A percentile compares a stretch with the other conserved stretches of the same genome.
These are phyloP conservation scores for Gulo gulo DNA, from an alignment of 2,113 vertebrate genomes.

Conservation along the genomic window DNA sequence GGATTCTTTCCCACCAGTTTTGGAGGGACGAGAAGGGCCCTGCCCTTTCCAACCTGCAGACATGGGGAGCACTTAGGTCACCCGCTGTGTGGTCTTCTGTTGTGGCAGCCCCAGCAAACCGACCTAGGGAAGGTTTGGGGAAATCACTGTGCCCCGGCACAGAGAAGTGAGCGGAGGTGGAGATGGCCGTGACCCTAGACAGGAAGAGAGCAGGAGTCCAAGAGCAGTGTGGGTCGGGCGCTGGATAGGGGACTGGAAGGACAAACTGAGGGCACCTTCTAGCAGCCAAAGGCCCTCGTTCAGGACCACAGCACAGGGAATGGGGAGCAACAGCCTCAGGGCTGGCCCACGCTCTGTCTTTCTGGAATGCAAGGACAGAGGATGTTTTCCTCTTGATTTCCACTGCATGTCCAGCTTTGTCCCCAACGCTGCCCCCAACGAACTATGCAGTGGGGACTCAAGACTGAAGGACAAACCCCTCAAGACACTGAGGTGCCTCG, in stretches of 20 bases:
- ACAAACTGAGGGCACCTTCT: too few species aligned
- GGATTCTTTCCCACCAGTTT: not conserved
- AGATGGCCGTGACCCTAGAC: not conserved
- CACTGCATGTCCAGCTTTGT: not conserved
- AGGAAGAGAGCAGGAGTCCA: not conserved
- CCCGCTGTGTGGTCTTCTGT: too few species aligned
- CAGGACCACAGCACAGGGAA: not conserved
- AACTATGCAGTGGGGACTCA: not conserved
- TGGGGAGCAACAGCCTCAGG: accelerated
- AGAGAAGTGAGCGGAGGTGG: not conserved
- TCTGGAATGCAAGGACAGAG: not conserved
- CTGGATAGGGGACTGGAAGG: not conserved
- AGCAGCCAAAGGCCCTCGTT: not conserved
- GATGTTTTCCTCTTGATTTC: not conserved
- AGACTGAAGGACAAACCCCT: not conserved
- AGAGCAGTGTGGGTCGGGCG: not conserved
- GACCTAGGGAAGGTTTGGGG: not conserved
- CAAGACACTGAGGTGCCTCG: not conserved
- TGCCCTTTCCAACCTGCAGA: not conserved
- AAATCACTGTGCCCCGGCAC: accelerated
- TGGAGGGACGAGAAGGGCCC: not conserved
- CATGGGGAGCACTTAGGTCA: too few species aligned
- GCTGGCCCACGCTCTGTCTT: accelerated
- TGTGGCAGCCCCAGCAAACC: not conserved
- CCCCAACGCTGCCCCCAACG: accelerated